Evolutionary conservation across 2,888 invertebrate genomes (phyloP).

Genomic region (Thymelicus sylvestris): DNA sequence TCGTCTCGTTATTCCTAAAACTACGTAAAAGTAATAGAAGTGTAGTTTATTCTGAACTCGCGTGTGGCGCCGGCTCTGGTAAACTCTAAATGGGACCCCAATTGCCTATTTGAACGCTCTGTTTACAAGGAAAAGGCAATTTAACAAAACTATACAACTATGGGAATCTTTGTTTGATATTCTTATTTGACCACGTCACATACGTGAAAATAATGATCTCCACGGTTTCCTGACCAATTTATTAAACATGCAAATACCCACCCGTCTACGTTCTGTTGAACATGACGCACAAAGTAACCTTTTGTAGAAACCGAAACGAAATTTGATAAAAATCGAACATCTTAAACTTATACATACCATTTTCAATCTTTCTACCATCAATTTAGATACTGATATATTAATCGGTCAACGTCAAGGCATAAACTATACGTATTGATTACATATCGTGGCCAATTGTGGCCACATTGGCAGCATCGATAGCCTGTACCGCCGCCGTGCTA

Average conservation of each 20-base stretch:
- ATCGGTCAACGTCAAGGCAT: not conserved
- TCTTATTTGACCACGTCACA: not conserved
- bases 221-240: no score
- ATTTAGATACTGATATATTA: conserved; percentile 7
- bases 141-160: conserved; percentile 8
- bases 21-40: not conserved
- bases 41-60: conserved; percentile 8
- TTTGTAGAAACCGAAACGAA: no score
- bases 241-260: no score
- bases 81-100: conserved; percentile 15
- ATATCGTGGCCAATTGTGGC: conserved; percentile 16
- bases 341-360: no score
- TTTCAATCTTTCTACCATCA: not conserved
- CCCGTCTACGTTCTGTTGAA: not conserved
- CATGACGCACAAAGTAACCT: no score
- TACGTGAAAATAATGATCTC: no score
- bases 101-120: conserved; percentile 29
- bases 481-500: conserved; percentile 12
- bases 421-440: not conserved
- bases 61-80: conserved; percentile 20
- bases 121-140: conserved; percentile 27
- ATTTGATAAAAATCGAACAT: no score
- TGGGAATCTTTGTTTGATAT: not conserved
- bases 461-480: conserved; percentile 4
- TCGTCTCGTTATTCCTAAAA: no score